Conservation (phyloP, 2,888 invertebrate genomes). For the Drosophila paramelanica region DNA sequence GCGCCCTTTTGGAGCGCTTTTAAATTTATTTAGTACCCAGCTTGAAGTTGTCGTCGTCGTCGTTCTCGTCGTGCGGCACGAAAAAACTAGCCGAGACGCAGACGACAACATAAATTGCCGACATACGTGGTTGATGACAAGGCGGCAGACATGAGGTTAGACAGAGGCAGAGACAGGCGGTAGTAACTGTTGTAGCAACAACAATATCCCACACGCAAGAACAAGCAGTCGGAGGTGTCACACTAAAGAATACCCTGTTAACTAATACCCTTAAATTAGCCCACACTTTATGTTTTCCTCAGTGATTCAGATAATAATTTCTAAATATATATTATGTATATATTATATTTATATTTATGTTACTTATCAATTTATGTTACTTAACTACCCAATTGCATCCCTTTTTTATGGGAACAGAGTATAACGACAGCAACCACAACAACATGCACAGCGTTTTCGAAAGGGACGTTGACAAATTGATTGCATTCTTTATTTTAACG, state of each 20-base stretch:
- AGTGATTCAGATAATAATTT: too few species aligned
- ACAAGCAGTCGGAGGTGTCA: not conserved
- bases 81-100: slow-evolving; percentile 38
- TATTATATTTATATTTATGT: too few species aligned
- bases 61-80: slow-evolving; percentile 3
- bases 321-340: too few species aligned
- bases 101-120: slow-evolving; percentile 74
- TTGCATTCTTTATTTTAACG: slow-evolving; percentile 77
- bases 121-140: slow-evolving; percentile 76
- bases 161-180: slow-evolving; percentile 22
- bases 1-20: slow-evolving; percentile 58
- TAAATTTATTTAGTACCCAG: slow-evolving; percentile 72
- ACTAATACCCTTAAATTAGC: too few species aligned
- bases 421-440: slow-evolving; percentile 5
- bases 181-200: slow-evolving; percentile 32
- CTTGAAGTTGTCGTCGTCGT: slow-evolving; percentile 35
- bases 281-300: too few species aligned
- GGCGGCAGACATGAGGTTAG: slow-evolving; percentile 43
- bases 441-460: slow-evolving; percentile 21
- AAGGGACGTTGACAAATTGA: slow-evolving; percentile 77
- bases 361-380: too few species aligned
- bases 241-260: not conserved
- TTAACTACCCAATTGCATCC: not conserved
- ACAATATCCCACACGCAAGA: not conserved
- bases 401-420: not conserved